phyloP scores from a whole-genome alignment of 2,113 vertebrate genomes.

The Chamaea fasciata region DNA sequence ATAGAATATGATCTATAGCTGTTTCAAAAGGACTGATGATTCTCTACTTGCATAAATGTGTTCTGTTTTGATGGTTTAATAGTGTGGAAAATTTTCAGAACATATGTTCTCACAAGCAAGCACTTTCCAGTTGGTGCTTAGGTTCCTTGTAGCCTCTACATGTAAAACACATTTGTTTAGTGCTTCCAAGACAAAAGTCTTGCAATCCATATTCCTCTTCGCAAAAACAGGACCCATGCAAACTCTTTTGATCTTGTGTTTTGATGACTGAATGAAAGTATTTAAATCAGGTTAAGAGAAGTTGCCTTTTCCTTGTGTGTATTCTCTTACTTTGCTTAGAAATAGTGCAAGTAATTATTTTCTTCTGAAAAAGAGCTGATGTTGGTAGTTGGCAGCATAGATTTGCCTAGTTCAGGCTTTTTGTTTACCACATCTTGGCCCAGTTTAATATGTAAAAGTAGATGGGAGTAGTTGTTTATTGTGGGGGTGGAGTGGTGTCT shows the following conservation, averaged over 20 bases:
- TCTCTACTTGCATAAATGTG: background rate
- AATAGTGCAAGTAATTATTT: background rate
- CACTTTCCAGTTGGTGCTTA: background rate
- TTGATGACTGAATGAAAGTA: background rate
- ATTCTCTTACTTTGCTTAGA: background rate
- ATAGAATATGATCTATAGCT: background rate
- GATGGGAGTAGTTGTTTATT: background rate
- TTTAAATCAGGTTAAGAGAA: background rate
- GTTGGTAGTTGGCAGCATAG: background rate
- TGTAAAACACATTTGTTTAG: background rate
- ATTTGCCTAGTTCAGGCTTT: background rate
- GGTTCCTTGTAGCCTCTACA: background rate
- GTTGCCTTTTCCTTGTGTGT: background rate
- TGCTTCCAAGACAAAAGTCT: background rate
- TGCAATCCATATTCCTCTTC: background rate
- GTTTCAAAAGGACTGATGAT: background rate
- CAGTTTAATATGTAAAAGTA: background rate
- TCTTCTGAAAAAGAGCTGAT: background rate
- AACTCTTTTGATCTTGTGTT: background rate
- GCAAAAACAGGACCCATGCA: background rate
- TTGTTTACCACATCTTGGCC: background rate
- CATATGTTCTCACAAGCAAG: background rate
- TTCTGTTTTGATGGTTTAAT: background rate
- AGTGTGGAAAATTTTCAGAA: background rate
- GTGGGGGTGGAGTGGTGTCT: fast-evolving